These are phyloP conservation scores for Rhagoletis pomonella DNA, from an alignment of 1,140 invertebrate species.

Conservation along the genomic window DNA sequence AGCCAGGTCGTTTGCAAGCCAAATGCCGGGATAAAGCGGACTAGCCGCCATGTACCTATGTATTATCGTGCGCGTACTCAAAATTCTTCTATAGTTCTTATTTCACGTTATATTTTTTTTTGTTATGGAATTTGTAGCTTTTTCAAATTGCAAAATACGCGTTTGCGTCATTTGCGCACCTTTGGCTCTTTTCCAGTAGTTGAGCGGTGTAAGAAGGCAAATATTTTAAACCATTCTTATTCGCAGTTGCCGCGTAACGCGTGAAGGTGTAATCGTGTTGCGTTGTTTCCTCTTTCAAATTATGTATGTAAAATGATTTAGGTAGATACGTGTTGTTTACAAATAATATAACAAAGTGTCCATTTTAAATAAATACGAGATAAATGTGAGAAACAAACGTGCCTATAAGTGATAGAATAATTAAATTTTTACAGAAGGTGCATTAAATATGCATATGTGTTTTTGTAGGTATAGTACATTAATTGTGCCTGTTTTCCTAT, in stretches of 20 bases:
- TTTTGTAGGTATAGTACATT: too few relatives aligned
- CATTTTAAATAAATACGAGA: neutral
- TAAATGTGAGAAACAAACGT: neutral
- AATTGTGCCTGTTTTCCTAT: neutral
- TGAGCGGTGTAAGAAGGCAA: conserved; percentile 58
- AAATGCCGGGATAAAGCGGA: conserved; percentile 14
- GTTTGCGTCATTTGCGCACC: conserved; percentile 17
- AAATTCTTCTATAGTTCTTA: conserved; percentile 45
- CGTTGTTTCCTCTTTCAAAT: conserved; percentile 1
- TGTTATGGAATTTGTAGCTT: conserved; percentile 26
- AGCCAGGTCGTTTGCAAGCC: conserved; percentile 5
- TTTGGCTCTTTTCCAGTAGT: neutral
- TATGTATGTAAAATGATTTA: neutral
- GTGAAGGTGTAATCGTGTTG: conserved; percentile 46
- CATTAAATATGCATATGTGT: neutral
- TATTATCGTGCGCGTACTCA: neutral
- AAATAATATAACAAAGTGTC: neutral
- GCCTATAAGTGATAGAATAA: neutral
- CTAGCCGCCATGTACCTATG: conserved; percentile 6
- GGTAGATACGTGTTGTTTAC: neutral
- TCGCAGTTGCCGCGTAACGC: conserved; percentile 57
- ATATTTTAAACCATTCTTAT: conserved; percentile 51
- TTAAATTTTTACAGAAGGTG: neutral
- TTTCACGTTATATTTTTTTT: neutral
- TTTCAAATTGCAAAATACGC: conserved; percentile 30